phyloP scores from a whole-genome alignment of 2,113 vertebrate species.

The Heterotilapia buettikoferi region DNA sequence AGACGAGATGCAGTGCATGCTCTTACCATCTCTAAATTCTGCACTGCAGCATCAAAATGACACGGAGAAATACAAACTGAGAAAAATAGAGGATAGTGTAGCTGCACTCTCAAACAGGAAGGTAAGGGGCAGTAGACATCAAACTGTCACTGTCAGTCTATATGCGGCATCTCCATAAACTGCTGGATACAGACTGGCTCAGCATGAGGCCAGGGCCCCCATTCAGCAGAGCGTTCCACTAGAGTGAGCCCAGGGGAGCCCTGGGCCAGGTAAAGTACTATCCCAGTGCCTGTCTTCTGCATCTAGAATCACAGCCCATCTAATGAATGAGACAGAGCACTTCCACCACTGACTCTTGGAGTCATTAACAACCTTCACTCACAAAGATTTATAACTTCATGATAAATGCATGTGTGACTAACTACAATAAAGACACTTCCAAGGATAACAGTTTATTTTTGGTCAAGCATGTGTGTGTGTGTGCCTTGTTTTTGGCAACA shows the following conservation, averaged over 20 bases:
- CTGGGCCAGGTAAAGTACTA: slow-evolving; percentile 64
- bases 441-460: slow-evolving; percentile 63
- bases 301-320: slow-evolving; percentile 30
- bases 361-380: slow-evolving; percentile 65
- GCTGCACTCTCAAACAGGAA: slow-evolving; percentile 24
- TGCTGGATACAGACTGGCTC: slow-evolving; percentile 61
- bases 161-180: slow-evolving; percentile 66
- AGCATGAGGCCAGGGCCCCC: slow-evolving; percentile 46
- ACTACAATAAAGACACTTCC: slow-evolving; percentile 66
- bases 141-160: slow-evolving; percentile 65
- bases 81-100: not conserved
- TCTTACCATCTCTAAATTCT: slow-evolving; percentile 40
- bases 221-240: slow-evolving; percentile 38
- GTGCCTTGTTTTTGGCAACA: not conserved
- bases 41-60: slow-evolving; percentile 17
- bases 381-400: slow-evolving; percentile 62
- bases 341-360: slow-evolving; percentile 53
- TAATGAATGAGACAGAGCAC: slow-evolving; percentile 41
- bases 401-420: slow-evolving; percentile 57
- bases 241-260: slow-evolving; percentile 58
- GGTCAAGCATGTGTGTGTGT: not conserved
- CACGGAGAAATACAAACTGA: not conserved
- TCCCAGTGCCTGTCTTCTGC: slow-evolving; percentile 60
- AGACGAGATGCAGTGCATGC: slow-evolving; percentile 43
- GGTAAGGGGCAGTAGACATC: slow-evolving; percentile 34